Evolutionary conservation across 2,888 invertebrate genomes (phyloP).

Genomic region (Nowickia ferox): DNA sequence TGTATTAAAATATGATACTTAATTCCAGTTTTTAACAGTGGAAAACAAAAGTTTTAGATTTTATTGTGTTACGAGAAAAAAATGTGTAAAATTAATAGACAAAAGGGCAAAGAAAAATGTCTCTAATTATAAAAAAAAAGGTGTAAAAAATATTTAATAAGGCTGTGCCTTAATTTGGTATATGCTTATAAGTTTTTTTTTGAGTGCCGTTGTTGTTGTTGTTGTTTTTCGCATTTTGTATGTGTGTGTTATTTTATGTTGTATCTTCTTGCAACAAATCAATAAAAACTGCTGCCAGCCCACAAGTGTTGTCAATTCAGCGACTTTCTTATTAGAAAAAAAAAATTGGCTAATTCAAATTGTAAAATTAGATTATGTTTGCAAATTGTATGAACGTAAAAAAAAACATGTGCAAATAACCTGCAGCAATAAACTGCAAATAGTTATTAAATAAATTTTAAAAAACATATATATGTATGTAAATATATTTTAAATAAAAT

Average conservation of each 20-base stretch:
- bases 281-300: slow-evolving; percentile 79
- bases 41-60: not conserved
- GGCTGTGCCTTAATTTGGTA: slow-evolving; percentile 69
- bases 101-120: not conserved
- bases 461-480: not conserved
- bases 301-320: slow-evolving; percentile 60
- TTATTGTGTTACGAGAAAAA: slow-evolving; percentile 3
- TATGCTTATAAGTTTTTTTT: slow-evolving; percentile 55
- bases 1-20: slow-evolving; percentile 21
- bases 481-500: not conserved
- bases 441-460: not conserved
- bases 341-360: not conserved
- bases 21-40: not conserved
- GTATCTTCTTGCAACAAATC: slow-evolving; percentile 81
- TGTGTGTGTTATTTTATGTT: slow-evolving; percentile 69
- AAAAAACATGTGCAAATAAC: too few relatives aligned
- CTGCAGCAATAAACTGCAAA: too few relatives aligned
- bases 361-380: too few relatives aligned
- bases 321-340: slow-evolving; percentile 12
- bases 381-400: too few relatives aligned
- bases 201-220: slow-evolving; percentile 48
- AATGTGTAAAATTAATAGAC: slow-evolving; percentile 9
- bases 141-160: slow-evolving; percentile 47
- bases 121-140: slow-evolving; percentile 23
- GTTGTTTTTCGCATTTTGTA: slow-evolving; percentile 67